A percentile compares a stretch with the other conserved stretches of the same genome.
phyloP scores from a whole-genome alignment of 2,888 invertebrate species.

The Petrolisthes manimaculis region DNA sequence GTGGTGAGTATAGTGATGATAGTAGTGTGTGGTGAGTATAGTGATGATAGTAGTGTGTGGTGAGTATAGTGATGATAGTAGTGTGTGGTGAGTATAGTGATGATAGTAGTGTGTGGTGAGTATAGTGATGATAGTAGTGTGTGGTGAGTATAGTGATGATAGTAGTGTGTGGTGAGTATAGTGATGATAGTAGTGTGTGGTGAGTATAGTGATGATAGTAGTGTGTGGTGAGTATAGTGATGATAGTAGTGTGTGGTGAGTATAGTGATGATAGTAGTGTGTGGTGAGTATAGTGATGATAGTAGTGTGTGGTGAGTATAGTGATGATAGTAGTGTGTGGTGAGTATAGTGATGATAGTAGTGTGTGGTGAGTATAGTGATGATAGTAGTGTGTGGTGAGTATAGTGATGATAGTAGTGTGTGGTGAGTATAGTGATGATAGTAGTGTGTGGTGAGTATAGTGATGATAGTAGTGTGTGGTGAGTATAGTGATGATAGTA shows the following conservation, averaged over 20 bases:
- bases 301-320: not conserved
- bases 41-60: slow-evolving; percentile 27
- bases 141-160: slow-evolving; percentile 19
- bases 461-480: no score
- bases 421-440: slow-evolving; percentile 19
- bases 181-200: no score
- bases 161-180: not conserved
- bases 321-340: slow-evolving; percentile 27
- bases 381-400: slow-evolving; percentile 15
- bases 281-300: not conserved
- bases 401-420: not conserved
- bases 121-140: not conserved
- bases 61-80: not conserved
- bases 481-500: slow-evolving; percentile 31
- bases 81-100: not conserved
- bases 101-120: slow-evolving; percentile 15
- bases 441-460: not conserved
- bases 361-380: not conserved
- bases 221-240: not conserved
- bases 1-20: not conserved
- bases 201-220: slow-evolving; percentile 31
- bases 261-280: slow-evolving; percentile 32
- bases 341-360: not conserved
- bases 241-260: no score
- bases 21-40: not conserved